Conservation (phyloP, 2,113 vertebrate species). For the Mungos mungo region DNA sequence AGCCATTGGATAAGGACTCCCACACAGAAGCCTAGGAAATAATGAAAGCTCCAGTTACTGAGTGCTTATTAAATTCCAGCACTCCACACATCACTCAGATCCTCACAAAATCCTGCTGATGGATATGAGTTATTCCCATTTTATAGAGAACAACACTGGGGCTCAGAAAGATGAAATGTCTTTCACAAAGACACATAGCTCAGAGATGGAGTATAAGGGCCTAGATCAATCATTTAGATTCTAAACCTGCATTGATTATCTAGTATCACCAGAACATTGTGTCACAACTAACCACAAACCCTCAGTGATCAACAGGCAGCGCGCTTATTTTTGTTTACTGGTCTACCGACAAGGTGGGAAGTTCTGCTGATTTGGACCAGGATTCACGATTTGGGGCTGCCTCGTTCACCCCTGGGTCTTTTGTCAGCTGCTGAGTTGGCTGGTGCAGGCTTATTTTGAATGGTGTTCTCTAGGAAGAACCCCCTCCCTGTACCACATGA, state of each 20-base stretch:
- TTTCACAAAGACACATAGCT: not conserved
- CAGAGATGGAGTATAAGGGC: not conserved
- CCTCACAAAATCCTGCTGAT: not conserved
- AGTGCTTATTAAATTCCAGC: not conserved
- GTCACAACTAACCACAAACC: too few relatives aligned
- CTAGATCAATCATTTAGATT: not conserved
- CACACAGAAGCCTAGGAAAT: not conserved
- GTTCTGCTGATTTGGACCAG: not conserved
- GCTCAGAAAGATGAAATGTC: not conserved
- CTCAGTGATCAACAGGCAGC: not conserved
- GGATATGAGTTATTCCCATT: not conserved
- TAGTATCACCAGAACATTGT: too few relatives aligned
- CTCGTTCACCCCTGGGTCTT: not conserved
- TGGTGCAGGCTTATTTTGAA: not conserved
- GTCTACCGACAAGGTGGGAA: not conserved
- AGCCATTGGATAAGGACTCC: not conserved
- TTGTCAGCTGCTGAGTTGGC: not conserved
- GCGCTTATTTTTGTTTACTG: not conserved
- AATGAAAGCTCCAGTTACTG: not conserved
- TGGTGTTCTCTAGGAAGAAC: accelerated
- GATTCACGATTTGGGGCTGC: not conserved
- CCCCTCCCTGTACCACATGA: accelerated
- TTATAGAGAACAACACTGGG: not conserved
- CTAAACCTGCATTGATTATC: not conserved
- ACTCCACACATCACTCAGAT: not conserved